Evolutionary conservation across 2,797 vertebrate species (phyloP).

Genomic region (Loris lydekkerianus): DNA sequence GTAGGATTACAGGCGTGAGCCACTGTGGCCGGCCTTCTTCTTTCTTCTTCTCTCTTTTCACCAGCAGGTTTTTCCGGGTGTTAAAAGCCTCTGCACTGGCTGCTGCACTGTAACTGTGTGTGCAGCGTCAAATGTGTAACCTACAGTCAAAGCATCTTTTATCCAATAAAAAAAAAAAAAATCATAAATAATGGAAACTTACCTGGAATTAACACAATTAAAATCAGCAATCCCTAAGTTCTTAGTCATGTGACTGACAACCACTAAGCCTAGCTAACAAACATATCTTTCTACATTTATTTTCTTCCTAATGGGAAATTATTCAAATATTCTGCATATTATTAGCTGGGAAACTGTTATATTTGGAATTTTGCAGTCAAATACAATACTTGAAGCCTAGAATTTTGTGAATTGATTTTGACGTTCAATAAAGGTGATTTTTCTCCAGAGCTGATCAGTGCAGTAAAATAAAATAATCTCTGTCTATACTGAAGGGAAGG

Average conservation of each 20-base stretch:
- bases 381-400: background rate
- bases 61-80: background rate
- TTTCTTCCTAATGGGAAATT: background rate
- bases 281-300: background rate
- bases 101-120: background rate
- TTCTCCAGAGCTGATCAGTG: background rate
- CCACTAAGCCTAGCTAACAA: background rate
- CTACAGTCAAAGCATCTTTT: background rate
- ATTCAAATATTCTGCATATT: background rate
- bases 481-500: background rate
- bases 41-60: background rate
- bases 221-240: background rate
- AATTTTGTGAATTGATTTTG: conserved; percentile 34
- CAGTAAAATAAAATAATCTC: background rate
- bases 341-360: background rate
- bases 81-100: background rate
- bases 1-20: no score
- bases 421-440: background rate
- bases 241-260: background rate
- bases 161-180: background rate
- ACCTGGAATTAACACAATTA: background rate
- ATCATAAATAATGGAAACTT: background rate
- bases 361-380: background rate
- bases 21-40: no score
- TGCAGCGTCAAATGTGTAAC: background rate